Evolutionary conservation across 2,888 invertebrate genomes (phyloP), one percentile per base, ranked within the genome.

Genomic region (Cheilosia scutellata): DNA sequence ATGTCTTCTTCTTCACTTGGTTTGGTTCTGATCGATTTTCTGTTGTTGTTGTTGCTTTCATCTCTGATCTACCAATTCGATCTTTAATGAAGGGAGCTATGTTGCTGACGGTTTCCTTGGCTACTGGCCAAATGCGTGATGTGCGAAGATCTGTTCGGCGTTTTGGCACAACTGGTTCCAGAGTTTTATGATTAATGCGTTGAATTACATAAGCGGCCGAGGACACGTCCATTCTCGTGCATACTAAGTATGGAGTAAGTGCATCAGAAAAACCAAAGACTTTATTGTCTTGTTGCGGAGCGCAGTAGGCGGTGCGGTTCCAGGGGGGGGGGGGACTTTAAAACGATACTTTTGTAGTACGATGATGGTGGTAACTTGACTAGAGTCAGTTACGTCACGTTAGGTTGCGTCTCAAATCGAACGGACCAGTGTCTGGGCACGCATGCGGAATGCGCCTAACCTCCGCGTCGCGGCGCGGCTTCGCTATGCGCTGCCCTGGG

Each of bases 321-420:
- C n/a, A n/a, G n/a, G n/a, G n/a, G n/a, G n/a, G n/a, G n/a, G 37
- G 49, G 4, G 20, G 51, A 13, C 27, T 2, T 37, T 37, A 11
- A 47, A 42, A 63, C 27, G 13, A 70, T 57, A 13, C n/a, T 37
- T 11, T 51, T 31, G 44, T 44, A 31, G 29, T 29, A 20, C 42
- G 40, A 6, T 16, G 6, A 47, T 68, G 77, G 44, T 60, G 29
- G 76, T 53, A 65, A 58, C 71, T 82, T 55, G 78, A 79, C 63
- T 84, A 49, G 63, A 70, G 74, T 78, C 70, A 71, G 70, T 84
- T 84, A 75, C 84, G 84, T 84, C 80, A 80, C 84, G 80, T 76
- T 47, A 71, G 71, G 49, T 53, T 82, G 80, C 75, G 66, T 76
- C 11, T 70, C 53, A 47, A 75, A 74, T 75, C 80, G 53, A 80